Evolutionary conservation across 1,140 invertebrate species (phyloP).

Genomic region (Heterodera carotae): DNA sequence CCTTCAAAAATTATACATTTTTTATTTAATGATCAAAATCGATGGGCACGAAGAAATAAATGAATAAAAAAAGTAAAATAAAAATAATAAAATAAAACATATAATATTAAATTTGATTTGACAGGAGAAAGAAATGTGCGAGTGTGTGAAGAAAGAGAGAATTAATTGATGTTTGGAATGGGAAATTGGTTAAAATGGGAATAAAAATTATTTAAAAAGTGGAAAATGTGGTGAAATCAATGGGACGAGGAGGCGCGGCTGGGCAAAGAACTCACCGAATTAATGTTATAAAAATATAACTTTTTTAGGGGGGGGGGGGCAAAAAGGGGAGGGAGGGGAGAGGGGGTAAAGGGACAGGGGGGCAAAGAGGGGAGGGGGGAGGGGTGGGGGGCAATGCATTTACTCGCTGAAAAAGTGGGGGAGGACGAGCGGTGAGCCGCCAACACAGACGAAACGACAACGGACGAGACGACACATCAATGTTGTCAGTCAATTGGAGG

Average conservation of each 20-base stretch:
- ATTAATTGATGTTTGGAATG: neutral
- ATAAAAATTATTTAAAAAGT: conserved; percentile 1
- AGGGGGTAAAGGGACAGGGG: too few relatives aligned
- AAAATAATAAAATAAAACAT: conserved; percentile 6
- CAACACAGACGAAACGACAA: neutral
- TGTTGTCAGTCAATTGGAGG: neutral
- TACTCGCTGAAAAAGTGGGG: neutral
- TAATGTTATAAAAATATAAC: neutral
- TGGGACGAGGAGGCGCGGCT: neutral
- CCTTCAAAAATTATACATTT: neutral
- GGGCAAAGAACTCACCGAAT: neutral
- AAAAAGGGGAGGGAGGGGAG: too few relatives aligned
- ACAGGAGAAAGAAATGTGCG: neutral
- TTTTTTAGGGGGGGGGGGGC: neutral
- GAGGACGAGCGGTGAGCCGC: neutral
- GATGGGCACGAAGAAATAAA: neutral
- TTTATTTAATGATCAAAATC: neutral
- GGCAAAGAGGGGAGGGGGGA: too few relatives aligned
- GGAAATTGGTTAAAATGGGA: neutral
- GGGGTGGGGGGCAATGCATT: too few relatives aligned
- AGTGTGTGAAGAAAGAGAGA: neutral
- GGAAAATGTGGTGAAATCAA: neutral
- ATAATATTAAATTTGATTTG: neutral
- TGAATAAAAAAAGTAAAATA: neutral
- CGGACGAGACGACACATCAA: too few relatives aligned